Conservation (phyloP, 2,888 invertebrate genomes). For the Drosophila aldrichi region DNA sequence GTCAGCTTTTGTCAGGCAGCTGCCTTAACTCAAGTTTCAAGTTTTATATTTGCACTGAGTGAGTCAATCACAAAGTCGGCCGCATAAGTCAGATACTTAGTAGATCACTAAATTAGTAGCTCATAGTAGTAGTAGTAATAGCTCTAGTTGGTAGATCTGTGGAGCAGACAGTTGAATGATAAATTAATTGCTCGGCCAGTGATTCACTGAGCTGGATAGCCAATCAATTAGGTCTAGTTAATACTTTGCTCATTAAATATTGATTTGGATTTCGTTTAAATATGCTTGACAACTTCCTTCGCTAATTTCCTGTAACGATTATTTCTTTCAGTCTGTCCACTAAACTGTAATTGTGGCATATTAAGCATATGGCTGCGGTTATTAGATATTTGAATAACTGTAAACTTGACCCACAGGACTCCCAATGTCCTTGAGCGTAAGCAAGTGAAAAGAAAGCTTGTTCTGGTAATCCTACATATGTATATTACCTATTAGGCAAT, state of each 20-base stretch:
- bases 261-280: constrained; percentile 1
- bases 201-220: background rate
- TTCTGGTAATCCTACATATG: constrained; percentile 33
- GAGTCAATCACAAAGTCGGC: background rate
- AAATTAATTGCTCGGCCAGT: background rate
- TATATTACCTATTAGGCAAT: constrained; percentile 17
- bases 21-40: too few relatives aligned
- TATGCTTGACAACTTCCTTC: constrained; percentile 10
- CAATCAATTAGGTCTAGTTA: background rate
- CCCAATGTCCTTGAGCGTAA: constrained; percentile 52
- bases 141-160: background rate
- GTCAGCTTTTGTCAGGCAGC: too few relatives aligned
- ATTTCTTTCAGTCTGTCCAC: constrained; percentile 7
- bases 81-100: background rate
- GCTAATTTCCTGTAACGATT: background rate
- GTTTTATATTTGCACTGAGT: too few relatives aligned
- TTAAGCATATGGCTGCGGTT: constrained; percentile 14
- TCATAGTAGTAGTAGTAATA: too few relatives aligned
- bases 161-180: background rate
- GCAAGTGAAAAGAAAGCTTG: background rate
- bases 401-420: constrained; percentile 58
- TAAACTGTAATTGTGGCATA: constrained; percentile 36
- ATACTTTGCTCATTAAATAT: background rate
- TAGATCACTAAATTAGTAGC: background rate
- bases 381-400: background rate